phyloP scores from a whole-genome alignment of 2,113 vertebrate species.

The Salminus brasiliensis region DNA sequence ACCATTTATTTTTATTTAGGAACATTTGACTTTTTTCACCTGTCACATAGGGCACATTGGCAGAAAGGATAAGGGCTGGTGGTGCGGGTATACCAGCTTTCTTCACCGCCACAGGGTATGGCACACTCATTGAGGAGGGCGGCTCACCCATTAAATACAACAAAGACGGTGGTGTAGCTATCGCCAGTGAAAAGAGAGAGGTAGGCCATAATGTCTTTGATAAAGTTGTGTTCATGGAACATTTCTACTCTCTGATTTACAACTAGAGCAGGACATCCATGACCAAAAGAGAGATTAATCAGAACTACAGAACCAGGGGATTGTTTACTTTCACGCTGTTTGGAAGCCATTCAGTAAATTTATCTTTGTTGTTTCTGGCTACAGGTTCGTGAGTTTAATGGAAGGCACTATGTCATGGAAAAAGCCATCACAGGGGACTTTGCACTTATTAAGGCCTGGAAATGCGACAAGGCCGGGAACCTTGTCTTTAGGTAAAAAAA shows the following conservation, averaged over 20 bases:
- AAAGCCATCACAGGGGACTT: constrained; percentile 85
- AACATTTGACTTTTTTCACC: neutral
- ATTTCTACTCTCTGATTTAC: neutral
- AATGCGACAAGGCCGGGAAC: constrained; percentile 86
- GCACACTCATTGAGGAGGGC: constrained; percentile 84
- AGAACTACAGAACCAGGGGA: neutral
- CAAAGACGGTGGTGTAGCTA: constrained; percentile 78
- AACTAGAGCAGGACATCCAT: neutral
- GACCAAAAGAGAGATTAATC: neutral
- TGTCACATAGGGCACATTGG: constrained; percentile 78
- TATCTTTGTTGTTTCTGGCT: constrained; percentile 13
- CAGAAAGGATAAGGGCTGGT: constrained; percentile 85
- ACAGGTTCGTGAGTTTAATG: constrained; percentile 83
- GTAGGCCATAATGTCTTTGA: constrained; percentile 63
- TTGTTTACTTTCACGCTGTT: neutral
- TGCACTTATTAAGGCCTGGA: constrained; percentile 88
- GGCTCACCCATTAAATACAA: constrained; percentile 86
- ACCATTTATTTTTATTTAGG: too few relatives aligned
- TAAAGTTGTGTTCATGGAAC: neutral
- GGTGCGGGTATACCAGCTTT: constrained; percentile 87
- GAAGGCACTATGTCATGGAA: constrained; percentile 83
- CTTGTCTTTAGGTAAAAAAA: constrained; percentile 83
- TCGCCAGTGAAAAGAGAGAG: constrained; percentile 83
- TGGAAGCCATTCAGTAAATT: neutral
- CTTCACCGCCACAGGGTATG: constrained; percentile 85